A percentile compares a stretch with the other conserved stretches of the same genome.
phyloP scores from a whole-genome alignment of 2,888 invertebrate genomes.

The Sisyra nigra region DNA sequence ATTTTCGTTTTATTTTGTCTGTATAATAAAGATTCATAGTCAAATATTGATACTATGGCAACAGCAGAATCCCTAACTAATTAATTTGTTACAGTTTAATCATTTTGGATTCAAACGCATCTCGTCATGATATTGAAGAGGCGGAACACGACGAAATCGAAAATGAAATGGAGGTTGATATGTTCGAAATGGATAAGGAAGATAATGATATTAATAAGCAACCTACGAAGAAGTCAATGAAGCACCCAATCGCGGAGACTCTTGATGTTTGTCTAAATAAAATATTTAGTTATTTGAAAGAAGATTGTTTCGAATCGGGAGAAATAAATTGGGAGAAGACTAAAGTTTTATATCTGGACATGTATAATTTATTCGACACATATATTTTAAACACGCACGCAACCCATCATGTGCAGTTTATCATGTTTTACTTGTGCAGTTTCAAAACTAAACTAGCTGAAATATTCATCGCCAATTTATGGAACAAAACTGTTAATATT shows the following conservation, averaged over 20 bases:
- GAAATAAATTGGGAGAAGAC: slow-evolving; percentile 37
- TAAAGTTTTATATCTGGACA: slow-evolving; percentile 40
- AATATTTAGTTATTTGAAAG: slow-evolving; percentile 50
- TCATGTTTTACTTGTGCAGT: slow-evolving; percentile 57
- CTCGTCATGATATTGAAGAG: slow-evolving; percentile 34
- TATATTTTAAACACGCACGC: slow-evolving; percentile 71
- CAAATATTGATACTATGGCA: no score
- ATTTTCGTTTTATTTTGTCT: no score
- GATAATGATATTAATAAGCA: slow-evolving; percentile 12
- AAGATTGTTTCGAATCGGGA: slow-evolving; percentile 30
- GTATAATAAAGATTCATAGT: no score
- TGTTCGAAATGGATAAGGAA: slow-evolving; percentile 42
- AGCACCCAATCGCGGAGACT: slow-evolving; percentile 41
- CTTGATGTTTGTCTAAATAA: slow-evolving; percentile 66
- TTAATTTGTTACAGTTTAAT: slow-evolving; percentile 37
- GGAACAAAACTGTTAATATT: slow-evolving; percentile 55
- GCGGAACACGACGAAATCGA: slow-evolving; percentile 25
- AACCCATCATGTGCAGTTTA: slow-evolving; percentile 62
- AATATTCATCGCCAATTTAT: slow-evolving; percentile 51
- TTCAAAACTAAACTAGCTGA: slow-evolving; percentile 41
- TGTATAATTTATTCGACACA: slow-evolving; percentile 58
- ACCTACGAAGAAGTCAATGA: slow-evolving; percentile 26
- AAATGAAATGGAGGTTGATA: slow-evolving; percentile 21
- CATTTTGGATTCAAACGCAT: slow-evolving; percentile 56
- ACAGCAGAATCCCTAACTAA: no score